Base-by-base conservation (phyloP, 2,113 vertebrate genomes). In the Sphaerodactylus townsendi region DNA sequence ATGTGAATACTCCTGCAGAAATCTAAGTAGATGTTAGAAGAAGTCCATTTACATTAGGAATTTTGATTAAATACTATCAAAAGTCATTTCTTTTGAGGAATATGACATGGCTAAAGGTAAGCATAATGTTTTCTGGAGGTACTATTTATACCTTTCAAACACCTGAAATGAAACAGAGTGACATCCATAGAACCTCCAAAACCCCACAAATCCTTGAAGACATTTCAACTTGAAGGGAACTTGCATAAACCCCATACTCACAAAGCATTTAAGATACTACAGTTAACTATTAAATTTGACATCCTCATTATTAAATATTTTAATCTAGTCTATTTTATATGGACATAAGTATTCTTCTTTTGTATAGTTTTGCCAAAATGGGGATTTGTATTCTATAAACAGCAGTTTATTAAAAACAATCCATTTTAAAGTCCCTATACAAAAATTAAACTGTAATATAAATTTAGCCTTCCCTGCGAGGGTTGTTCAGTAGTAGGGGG, bases 361-460 rank as follows among this genome's bases (percentile, higher is more conserved):
- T 0, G 77, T 72, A 77, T 11, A 50, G 1, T 21, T 46, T 30
- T 4, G n/a, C 17, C 35, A 41, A 11, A 59, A 23, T 37, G 79
- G 65, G 59, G 82, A 82, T 0, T 15, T 72, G 35, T 1, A 59
- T 56, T 81, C 15, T 10, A 78, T 21, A 59, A 82, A 53, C 37
- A 77, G 0, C 77, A 6, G 1, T 89, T 39, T 30, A 78, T 39
- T 77, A 68, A 19, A 25, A 79, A 77, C 81, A 91, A 77, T 66
- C 56, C 85, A 77, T 48, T 78, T 84, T 89, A 90, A 37, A 85
- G 91, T 87, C 8, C 46, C 88, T 85, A 71, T n/a, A 15, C 0
- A 0, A 86, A 84, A 86, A 10, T 46, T 70, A 50, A 79, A 44
- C 80, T 83, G 39, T 1, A 86, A 69, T 3, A 41, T 1, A 39